Evolutionary conservation across 1,140 invertebrate species (phyloP).

Genomic region (Ephestia elutella): DNA sequence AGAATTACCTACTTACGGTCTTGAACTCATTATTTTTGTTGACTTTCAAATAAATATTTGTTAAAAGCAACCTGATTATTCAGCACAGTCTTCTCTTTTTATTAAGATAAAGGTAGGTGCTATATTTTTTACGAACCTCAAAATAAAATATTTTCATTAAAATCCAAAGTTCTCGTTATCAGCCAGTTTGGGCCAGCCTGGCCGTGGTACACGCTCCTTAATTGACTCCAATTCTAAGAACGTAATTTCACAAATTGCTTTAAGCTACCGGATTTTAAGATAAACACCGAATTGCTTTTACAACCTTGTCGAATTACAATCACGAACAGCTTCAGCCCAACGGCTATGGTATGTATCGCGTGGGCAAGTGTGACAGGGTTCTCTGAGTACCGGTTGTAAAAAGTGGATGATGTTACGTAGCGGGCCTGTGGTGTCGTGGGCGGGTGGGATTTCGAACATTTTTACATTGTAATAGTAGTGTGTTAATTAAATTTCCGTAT

Average conservation of each 20-base stretch:
- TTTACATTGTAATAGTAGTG: constrained; percentile 5
- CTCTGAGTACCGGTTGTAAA: constrained; percentile 35
- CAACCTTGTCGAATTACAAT: constrained; percentile 41
- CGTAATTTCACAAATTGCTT: constrained; percentile 73
- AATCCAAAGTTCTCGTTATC: constrained; percentile 2
- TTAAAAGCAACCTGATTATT: no score
- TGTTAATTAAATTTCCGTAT: not conserved
- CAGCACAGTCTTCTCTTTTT: no score
- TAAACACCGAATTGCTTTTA: constrained; percentile 42
- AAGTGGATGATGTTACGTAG: constrained; percentile 27
- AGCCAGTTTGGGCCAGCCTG: constrained; percentile 19
- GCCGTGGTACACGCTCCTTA: constrained; percentile 36
- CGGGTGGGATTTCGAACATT: constrained; percentile 27
- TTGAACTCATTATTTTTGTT: no score
- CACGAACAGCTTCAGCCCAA: not conserved
- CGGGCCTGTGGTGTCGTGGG: constrained; percentile 33
- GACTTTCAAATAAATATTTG: no score
- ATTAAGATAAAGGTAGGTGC: no score
- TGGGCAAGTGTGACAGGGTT: constrained; percentile 42
- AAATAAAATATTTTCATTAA: constrained; percentile 8
- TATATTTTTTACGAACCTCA: no score
- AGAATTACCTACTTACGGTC: no score
- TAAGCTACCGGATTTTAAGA: constrained; percentile 67
- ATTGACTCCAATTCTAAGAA: constrained; percentile 69
- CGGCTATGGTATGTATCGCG: not conserved